Conservation (phyloP, 23 tunicate genomes). For the Ciona savignyi region DNA sequence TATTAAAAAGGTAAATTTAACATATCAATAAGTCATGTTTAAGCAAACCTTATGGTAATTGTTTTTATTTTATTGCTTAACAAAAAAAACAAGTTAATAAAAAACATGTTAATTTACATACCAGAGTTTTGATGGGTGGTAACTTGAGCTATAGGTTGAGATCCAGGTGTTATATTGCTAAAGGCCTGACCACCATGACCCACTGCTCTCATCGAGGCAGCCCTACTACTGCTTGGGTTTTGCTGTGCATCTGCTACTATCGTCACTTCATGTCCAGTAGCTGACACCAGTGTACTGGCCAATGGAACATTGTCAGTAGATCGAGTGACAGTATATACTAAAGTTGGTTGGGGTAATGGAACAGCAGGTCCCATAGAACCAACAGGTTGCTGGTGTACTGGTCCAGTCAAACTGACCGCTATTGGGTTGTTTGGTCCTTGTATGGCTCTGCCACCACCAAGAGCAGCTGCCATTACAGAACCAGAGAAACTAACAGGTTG, state of each 20-base stretch:
- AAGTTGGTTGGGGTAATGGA: constrained; percentile 39
- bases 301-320: constrained; percentile 57
- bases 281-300: constrained; percentile 33
- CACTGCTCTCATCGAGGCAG: constrained; percentile 30
- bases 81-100: no score
- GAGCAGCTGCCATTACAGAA: constrained; percentile 48
- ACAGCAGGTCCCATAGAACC: constrained; percentile 52
- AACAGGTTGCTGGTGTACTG: constrained; percentile 15
- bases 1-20: no score
- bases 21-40: no score
- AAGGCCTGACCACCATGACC: constrained; percentile 17
- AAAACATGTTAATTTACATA: not conserved
- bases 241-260: constrained; percentile 36
- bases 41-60: no score
- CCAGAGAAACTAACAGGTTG: constrained; percentile 56
- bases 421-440: constrained; percentile 26
- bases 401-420: constrained; percentile 27
- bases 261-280: constrained; percentile 50
- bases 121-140: constrained; percentile 39
- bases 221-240: constrained; percentile 9
- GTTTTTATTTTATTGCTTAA: no score
- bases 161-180: constrained; percentile 30
- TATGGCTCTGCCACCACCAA: constrained; percentile 38
- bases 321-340: constrained; percentile 51
- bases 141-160: constrained; percentile 36